phyloP scores from a whole-genome alignment of 2,113 vertebrate species.

The Apaloderma vittatum region DNA sequence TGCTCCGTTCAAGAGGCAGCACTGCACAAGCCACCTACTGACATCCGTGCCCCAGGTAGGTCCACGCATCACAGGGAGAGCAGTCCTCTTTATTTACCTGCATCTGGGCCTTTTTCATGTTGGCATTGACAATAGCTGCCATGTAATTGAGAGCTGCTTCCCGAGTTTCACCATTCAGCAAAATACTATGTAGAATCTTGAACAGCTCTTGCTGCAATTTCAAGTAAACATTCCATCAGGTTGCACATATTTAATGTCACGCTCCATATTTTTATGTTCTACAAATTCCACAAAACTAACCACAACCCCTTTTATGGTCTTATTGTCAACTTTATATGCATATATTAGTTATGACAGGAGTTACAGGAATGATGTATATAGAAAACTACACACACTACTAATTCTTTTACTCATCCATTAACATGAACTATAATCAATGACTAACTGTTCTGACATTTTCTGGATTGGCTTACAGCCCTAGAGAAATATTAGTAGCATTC shows the following conservation, averaged over 20 bases:
- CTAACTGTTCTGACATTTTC: not conserved
- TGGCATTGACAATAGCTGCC: slow-evolving; percentile 94
- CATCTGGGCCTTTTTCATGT: slow-evolving; percentile 98
- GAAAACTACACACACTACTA: not conserved
- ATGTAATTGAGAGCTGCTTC: slow-evolving; percentile 95
- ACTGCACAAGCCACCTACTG: not conserved
- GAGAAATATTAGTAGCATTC: not conserved
- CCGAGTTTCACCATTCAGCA: slow-evolving; percentile 95
- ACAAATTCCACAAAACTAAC: not conserved
- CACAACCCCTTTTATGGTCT: not conserved
- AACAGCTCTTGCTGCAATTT: slow-evolving; percentile 92
- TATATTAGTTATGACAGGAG: not conserved
- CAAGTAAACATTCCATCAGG: slow-evolving; percentile 1
- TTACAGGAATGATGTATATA: not conserved
- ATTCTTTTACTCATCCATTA: not conserved
- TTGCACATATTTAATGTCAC: not conserved
- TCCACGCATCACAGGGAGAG: not conserved
- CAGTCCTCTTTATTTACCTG: slow-evolving; percentile 81
- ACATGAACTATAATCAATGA: not conserved
- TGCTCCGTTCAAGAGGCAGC: not conserved
- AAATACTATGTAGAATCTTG: slow-evolving; percentile 93
- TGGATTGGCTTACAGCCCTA: not conserved
- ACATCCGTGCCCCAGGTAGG: not conserved
- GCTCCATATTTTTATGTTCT: not conserved
- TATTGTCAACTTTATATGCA: fast-evolving